Base-by-base conservation (phyloP, 2,888 invertebrate species). In the Microctonus aethiopoides region DNA sequence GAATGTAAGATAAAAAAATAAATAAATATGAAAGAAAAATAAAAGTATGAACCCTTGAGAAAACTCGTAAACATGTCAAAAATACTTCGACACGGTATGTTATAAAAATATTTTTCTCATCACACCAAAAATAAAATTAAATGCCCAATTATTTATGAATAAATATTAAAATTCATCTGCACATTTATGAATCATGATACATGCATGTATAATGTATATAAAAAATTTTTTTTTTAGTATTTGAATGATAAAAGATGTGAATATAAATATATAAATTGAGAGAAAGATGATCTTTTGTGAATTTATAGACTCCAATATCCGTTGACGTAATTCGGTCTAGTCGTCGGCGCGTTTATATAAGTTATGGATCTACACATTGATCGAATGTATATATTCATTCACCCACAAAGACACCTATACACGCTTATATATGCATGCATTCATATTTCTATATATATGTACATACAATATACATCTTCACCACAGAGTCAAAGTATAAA, bases 291-390 rank as follows among this genome's bases (percentile, higher is more conserved):
- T 57, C 57, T 57, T 57, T 57, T 57, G 57, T 57, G 34, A 67
- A 61, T 67, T 67, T 67, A 67, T 67, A 26, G 52, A 52, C 54
- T 67, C 20, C 61, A 61, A 67, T 67, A 67, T 67, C 57, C 46
- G 66, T 57, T 41, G 56, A 66, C 57, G 54, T 46, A 46, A 46
- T 46, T 46, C 16, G 46, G 16, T 46, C 46, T 46, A 16, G 46
- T 46, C 46, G 46, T 46, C 46, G 20, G n/a, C n/a, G 41, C 22
- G 39, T 64, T n/a, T n/a, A 11, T 20, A 24, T 54, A 36, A 51
- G 57, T 66, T 39, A 39, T 56, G 39, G 46, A 22, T 66, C 39
- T 66, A 66, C 57, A 66, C n/a, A n/a, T n/a, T n/a, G n/a, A n/a
- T n/a, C n/a, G n/a, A n/a, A 57, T 51, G 57, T 41, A 34, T 41